Percentiles rank a stretch among this genome's conserved stretches.
Evolutionary conservation across 2,888 invertebrate species (phyloP).

Genomic region (Andrena flavipes): DNA sequence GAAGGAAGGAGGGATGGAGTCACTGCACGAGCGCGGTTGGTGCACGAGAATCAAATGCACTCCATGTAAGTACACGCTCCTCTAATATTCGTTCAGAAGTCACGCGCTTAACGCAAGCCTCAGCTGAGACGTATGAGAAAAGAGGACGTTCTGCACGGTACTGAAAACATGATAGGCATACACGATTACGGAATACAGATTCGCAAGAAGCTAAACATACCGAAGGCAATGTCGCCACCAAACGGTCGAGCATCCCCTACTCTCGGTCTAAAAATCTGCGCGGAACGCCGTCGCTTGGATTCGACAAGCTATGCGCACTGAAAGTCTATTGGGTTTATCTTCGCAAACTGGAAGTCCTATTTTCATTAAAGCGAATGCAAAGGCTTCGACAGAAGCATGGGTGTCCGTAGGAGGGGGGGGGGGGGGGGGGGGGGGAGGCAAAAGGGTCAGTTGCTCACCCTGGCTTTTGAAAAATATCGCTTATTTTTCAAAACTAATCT

Average conservation of each 20-base stretch:
- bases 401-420: too few relatives aligned
- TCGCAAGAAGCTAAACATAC: slow-evolving; percentile 14
- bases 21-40: too few relatives aligned
- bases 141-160: not conserved
- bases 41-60: too few relatives aligned
- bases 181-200: slow-evolving; percentile 17
- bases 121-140: not conserved
- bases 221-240: slow-evolving; percentile 22
- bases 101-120: not conserved
- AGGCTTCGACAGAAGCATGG: slow-evolving; percentile 4
- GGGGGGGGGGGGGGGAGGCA: too few relatives aligned
- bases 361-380: slow-evolving; percentile 78
- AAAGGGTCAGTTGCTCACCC: too few relatives aligned
- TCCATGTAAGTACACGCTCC: too few relatives aligned
- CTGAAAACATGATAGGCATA: slow-evolving; percentile 14
- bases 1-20: too few relatives aligned
- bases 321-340: slow-evolving; percentile 62
- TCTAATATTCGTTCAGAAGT: not conserved
- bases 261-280: slow-evolving; percentile 2
- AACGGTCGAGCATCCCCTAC: slow-evolving; percentile 6
- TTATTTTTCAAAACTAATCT: too few relatives aligned
- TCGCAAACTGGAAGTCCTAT: slow-evolving; percentile 59
- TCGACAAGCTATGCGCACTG: slow-evolving; percentile 70
- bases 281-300: slow-evolving; percentile 59
- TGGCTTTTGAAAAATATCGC: too few relatives aligned